Percentiles rank a stretch among this genome's conserved stretches.
These are phyloP conservation scores for Caenorhabditis imperialis DNA, from an alignment of 2,888 invertebrate species.

Conservation along the genomic window DNA sequence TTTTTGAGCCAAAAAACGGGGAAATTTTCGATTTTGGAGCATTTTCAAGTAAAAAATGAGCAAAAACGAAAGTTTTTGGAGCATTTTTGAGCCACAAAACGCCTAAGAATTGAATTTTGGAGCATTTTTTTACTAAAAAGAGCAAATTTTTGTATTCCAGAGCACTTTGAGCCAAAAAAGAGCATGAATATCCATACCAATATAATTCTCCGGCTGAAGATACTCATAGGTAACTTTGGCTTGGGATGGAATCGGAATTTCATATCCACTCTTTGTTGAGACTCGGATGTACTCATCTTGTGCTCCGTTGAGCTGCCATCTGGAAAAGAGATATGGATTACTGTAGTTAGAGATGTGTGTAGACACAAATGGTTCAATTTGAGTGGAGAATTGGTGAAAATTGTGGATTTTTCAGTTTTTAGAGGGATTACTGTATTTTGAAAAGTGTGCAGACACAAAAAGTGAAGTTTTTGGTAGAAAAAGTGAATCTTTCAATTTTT, in stretches of 20 bases:
- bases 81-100: not conserved
- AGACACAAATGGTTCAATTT: not conserved
- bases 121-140: not conserved
- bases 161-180: not conserved
- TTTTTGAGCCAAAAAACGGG: not conserved
- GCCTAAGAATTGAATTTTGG: not conserved
- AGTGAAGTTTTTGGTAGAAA: no score
- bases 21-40: no score
- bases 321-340: constrained; percentile 43
- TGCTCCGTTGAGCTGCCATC: constrained; percentile 69
- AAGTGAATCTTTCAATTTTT: no score
- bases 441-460: no score
- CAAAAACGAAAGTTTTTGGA: not conserved
- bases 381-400: constrained; percentile 1
- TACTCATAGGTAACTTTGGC: constrained; percentile 75
- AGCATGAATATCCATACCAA: constrained; percentile 64
- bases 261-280: constrained; percentile 69
- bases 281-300: constrained; percentile 70
- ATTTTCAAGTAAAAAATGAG: not conserved
- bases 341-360: no score
- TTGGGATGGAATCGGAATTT: constrained; percentile 74
- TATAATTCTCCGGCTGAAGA: constrained; percentile 69
- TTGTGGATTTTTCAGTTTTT: no score
- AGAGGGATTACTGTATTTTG: no score
- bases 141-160: not conserved